Evolutionary conservation across 2,797 vertebrate species (phyloP), one percentile per base, ranked within the genome.

Genomic region (Tragopan temminckii): DNA sequence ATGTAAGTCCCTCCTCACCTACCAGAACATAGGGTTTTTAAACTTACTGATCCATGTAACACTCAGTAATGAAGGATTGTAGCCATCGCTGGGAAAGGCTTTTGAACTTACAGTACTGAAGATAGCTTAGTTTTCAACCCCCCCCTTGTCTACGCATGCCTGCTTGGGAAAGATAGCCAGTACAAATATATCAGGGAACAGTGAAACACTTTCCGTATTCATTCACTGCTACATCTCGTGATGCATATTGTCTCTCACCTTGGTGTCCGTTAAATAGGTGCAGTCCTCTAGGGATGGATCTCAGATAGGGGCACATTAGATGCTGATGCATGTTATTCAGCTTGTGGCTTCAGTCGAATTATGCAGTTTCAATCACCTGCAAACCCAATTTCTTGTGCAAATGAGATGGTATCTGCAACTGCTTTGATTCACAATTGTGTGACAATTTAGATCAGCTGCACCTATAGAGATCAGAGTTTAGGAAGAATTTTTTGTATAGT

Each of bases 1-100:
- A 98, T 99, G 99, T 99, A 98, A 98, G 99, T 71, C 53, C 36
- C 46, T 70, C 11, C 13, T 13, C 19, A 27, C 12, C 8, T 2
- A 79, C 59, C 1, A 1, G 72, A 78, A 43, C 2, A 3, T 0
- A 3, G 0, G 20, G 7, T 64, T 87, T 75, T 35, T 61, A 13
- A 35, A 59, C 66, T 40, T 66, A 27, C 24, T 57, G 21, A 38
- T 5, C 15, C 20, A 1, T 33, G 36, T 67, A 83, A 14, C 21
- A 5, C 6, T 55, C 25, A 7, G 1, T 61, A 45, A 29, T 61
- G 59, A 77, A 33, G 21, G 5, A 5, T 52, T 29, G 42, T 74
- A 67, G 53, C 5, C 4, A 3, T 85, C 14, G 9, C 7, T 48
- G 27, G 35, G 23, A 59, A 21, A 29, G 46, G 42, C 20, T 18